Evolutionary conservation across 2,888 invertebrate genomes (phyloP), one percentile per base, ranked within the genome.

Genomic region (Spodoptera exigua): DNA sequence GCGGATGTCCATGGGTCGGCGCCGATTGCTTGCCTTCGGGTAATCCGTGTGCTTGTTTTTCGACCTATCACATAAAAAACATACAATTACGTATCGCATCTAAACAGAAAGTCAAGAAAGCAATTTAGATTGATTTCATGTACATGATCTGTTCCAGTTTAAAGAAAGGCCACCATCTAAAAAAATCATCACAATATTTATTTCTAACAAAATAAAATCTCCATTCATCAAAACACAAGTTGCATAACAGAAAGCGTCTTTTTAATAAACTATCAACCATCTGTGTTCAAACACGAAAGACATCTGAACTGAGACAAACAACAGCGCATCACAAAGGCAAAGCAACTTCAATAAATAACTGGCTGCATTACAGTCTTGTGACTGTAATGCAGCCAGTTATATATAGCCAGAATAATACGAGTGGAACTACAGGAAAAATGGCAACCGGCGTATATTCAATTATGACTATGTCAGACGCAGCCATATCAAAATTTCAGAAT

Each of bases 401-500:
- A n/a, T n/a, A n/a, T n/a, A 13, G 36, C 17, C 12, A 18, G 27
- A 27, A 27, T 27, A 41, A 56, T 12, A 39, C n/a, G n/a, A n/a
- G n/a, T n/a, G n/a, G 40, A 41, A 34, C 12, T 27, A 2, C n/a
- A 32, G 41, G 39, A 13, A 35, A 60, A 43, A 39, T 37, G 27
- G 45, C 53, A 48, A 44, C 34, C 37, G 47, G n/a, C 39, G 34
- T 53, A 44, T 56, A 47, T 65, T 59, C 56, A 59, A 75, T 74
- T 74, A 69, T 68, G 51, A 57, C 39, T 35, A 13, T 58, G 78
- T 68, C 75, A 70, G 11, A 39, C 43, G 55, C 70, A 77, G 27
- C 51, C 21, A 40, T 48, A 44, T 49, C 4, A 36, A 64, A 59
- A 56, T 59, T 27, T 60, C 62, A 53, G 16, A 43, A 68, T 61